phyloP scores from a whole-genome alignment of 2,888 invertebrate genomes.

The Leucania comma region DNA sequence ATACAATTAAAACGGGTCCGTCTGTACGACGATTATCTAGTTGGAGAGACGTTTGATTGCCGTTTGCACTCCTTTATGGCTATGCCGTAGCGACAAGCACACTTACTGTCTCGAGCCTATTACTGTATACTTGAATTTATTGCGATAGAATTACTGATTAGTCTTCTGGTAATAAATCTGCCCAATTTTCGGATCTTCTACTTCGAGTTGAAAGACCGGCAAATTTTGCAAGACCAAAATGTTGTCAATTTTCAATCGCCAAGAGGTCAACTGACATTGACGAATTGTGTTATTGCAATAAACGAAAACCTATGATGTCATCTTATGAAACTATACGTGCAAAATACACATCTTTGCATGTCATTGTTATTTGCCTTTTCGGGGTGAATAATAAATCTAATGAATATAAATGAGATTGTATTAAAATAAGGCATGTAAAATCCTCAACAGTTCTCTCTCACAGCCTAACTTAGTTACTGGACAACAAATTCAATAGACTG shows the following conservation, averaged over 20 bases:
- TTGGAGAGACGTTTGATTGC: constrained; percentile 35
- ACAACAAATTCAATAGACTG: neutral
- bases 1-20: constrained; percentile 55
- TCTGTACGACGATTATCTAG: constrained; percentile 38
- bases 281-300: constrained; percentile 3
- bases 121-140: constrained; percentile 14
- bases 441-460: neutral
- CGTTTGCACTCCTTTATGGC: constrained; percentile 38
- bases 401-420: constrained; percentile 4
- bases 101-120: constrained; percentile 27
- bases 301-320: constrained; percentile 30
- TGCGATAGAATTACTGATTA: constrained; percentile 4
- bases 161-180: neutral
- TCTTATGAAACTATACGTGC: constrained; percentile 4
- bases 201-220: neutral
- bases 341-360: constrained; percentile 10
- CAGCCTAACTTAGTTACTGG: neutral
- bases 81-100: constrained; percentile 24
- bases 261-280: neutral
- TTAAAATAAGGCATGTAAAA: neutral
- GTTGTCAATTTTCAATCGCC: neutral
- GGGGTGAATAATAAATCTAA: constrained; percentile 28
- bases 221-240: neutral
- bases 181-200: neutral
- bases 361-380: constrained; percentile 6